Evolutionary conservation across 2,888 invertebrate genomes (phyloP), one percentile per base, ranked within the genome.

Genomic region (Cerastis leucographa): DNA sequence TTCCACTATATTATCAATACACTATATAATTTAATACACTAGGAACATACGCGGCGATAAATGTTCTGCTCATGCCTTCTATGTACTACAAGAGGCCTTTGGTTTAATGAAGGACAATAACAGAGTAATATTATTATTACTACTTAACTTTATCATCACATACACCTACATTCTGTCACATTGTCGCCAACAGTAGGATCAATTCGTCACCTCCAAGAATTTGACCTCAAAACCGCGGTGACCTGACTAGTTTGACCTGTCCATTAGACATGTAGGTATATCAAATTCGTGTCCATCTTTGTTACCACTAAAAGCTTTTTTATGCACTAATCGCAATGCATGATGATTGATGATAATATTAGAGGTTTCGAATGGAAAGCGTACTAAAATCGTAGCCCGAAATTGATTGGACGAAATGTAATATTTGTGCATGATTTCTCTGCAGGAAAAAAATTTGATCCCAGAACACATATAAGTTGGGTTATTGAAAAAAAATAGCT

Each of bases 281-380:
- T 72, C 65, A 64, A 68, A 54, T 66, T 46, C 64, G 56, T 59
- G 66, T 69, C 76, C 59, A 79, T 71, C 71, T 74, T 80, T 83
- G 74, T 82, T 77, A 42, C n/a, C n/a, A 12, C 80, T 85, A 85
- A 85, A 85, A 85, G 80, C 85, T 85, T 82, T 80, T 79, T 80
- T 80, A 70, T 74, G 69, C 78, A 85, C 11, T 77, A 77, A 71
- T 73, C 51, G 19, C 74, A 19, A 70, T 79, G 74, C 72, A 85
- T 69, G 74, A 74, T 82, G 79, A 82, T 77, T 82, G 65, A 79
- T 85, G 75, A 66, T 22, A 42, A 35, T 71, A 44, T 76, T 54
- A 44, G 59, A 54, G 59, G 40, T 59, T 22, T 62, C 9, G 29
- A 35, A 17, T 46, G 35, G 14, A 68, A 77, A 46, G 1, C 17